Percentiles rank a stretch among this genome's conserved stretches.
These are phyloP conservation scores for Chelmon rostratus DNA, from an alignment of 2,797 vertebrate species.

Conservation along the genomic window DNA sequence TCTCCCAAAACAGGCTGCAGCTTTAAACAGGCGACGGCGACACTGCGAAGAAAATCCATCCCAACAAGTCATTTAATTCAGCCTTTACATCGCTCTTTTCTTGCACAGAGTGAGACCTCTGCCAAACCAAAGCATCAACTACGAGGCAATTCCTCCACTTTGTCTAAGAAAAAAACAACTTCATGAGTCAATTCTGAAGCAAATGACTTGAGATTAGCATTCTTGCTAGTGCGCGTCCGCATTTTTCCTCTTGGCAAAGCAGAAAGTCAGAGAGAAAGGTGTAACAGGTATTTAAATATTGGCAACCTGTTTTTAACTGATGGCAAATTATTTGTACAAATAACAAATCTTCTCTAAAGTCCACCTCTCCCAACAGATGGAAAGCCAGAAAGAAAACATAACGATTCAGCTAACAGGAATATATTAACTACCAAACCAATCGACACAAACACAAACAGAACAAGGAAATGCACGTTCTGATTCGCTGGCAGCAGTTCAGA, in stretches of 20 bases:
- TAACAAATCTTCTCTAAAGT: constrained; percentile 5
- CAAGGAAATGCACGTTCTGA: constrained; percentile 30
- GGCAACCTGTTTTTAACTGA: constrained; percentile 61
- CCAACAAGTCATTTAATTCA: neutral
- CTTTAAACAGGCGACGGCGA: constrained; percentile 28
- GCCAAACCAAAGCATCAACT: neutral
- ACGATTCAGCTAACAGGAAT: constrained; percentile 50
- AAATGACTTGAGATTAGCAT: constrained; percentile 16
- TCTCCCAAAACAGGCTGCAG: constrained; percentile 30
- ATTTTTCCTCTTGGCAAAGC: constrained; percentile 40
- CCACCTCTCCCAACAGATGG: constrained; percentile 31
- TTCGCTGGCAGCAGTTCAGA: constrained; percentile 20
- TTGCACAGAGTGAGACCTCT: neutral
- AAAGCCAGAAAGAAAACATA: constrained; percentile 28
- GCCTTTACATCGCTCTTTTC: neutral
- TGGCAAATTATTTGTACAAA: constrained; percentile 56
- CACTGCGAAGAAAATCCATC: neutral
- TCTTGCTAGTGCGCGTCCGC: constrained; percentile 2
- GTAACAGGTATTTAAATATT: constrained; percentile 73
- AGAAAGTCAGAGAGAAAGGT: constrained; percentile 37
- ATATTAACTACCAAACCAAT: constrained; percentile 55
- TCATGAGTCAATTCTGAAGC: neutral
- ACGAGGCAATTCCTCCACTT: neutral
- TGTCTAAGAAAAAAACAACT: neutral
- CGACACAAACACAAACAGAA: constrained; percentile 52